Percentiles rank a stretch among this genome's conserved stretches.
These are phyloP conservation scores for Staurois parvus DNA, from an alignment of 2,797 vertebrate species.

Conservation along the genomic window DNA sequence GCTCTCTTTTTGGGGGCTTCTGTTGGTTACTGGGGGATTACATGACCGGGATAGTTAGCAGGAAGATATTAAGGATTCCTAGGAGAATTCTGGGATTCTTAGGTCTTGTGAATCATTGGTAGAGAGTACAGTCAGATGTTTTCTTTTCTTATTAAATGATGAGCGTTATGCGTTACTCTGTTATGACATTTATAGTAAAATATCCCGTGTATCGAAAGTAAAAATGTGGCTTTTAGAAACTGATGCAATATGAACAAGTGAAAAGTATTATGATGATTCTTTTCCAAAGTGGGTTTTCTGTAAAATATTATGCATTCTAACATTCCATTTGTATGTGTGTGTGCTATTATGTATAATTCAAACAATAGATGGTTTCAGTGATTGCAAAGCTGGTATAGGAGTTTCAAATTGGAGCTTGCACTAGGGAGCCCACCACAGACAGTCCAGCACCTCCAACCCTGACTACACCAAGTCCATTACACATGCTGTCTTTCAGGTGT, in stretches of 20 bases:
- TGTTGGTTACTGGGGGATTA: constrained; percentile 26
- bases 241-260: neutral
- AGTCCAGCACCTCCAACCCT: no score
- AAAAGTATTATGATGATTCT: neutral
- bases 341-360: neutral
- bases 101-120: neutral
- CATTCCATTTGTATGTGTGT: neutral
- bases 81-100: constrained; percentile 2
- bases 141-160: neutral
- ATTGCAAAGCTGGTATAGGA: neutral
- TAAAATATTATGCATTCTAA: neutral
- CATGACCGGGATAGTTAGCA: neutral
- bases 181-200: constrained; percentile 23
- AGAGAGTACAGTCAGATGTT: constrained; percentile 2
- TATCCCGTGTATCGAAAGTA: neutral
- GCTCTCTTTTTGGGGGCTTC: constrained; percentile 10
- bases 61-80: neutral
- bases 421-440: no score
- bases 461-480: no score
- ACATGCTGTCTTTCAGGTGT: no score
- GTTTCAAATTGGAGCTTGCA: neutral
- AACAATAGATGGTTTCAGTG: neutral
- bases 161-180: neutral
- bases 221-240: neutral
- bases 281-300: neutral